Evolutionary conservation across 2,113 vertebrate genomes (phyloP).

Genomic region (Anguilla japonica): DNA sequence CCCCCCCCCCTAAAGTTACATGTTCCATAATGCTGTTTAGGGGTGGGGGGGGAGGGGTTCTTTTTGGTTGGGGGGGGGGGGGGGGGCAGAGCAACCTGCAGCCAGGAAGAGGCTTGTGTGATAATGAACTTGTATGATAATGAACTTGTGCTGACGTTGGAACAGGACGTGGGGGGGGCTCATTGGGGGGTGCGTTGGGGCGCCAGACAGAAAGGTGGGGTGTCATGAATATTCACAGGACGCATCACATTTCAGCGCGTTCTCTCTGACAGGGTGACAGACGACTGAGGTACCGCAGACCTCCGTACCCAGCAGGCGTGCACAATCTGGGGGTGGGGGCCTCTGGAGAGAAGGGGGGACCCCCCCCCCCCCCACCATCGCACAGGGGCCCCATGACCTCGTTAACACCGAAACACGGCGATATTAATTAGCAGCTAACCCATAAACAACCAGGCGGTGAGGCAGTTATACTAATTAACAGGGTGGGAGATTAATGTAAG

Average conservation of each 20-base stretch:
- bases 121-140: not conserved
- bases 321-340: not conserved
- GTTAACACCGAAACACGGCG: not conserved
- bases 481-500: not conserved
- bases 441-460: not conserved
- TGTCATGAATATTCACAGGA: too few species aligned
- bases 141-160: too few species aligned
- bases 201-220: not conserved
- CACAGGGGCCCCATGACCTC: not conserved
- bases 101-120: not conserved
- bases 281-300: too few species aligned
- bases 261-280: too few species aligned
- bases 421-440: not conserved
- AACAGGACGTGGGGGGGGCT: not conserved
- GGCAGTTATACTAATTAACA: slow-evolving; percentile 5
- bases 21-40: not conserved
- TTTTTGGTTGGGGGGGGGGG: too few species aligned
- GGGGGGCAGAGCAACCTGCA: too few species aligned
- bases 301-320: too few species aligned
- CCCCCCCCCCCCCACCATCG: not conserved
- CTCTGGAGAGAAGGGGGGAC: not conserved
- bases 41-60: too few species aligned
- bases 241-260: too few species aligned
- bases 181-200: too few species aligned
- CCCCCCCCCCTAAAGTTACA: too few species aligned